Evolutionary conservation across 2,797 vertebrate species (phyloP).

Genomic region (Tolypeutes matacus): DNA sequence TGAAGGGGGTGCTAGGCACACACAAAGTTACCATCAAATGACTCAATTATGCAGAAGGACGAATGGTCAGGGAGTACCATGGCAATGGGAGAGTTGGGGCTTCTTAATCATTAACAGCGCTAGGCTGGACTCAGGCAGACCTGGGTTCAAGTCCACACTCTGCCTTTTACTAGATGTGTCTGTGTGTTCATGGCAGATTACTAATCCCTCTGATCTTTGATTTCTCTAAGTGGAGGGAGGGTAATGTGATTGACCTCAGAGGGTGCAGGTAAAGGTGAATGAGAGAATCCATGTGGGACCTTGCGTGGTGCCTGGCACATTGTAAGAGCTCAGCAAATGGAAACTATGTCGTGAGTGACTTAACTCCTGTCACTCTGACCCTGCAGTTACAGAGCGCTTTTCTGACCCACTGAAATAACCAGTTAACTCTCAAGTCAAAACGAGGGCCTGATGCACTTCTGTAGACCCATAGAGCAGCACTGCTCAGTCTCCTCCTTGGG

Average conservation of each 20-base stretch:
- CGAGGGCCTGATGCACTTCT: background rate
- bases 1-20: background rate
- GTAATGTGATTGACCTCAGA: background rate
- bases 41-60: background rate
- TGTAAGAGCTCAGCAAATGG: background rate
- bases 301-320: background rate
- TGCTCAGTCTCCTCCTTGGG: background rate
- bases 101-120: background rate
- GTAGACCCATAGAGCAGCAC: no score
- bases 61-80: background rate
- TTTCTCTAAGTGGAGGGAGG: background rate
- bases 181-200: background rate
- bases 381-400: fast-evolving
- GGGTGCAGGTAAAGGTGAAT: background rate
- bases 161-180: background rate
- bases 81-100: background rate
- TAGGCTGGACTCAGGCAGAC: background rate
- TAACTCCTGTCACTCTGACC: background rate
- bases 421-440: background rate
- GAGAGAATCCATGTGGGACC: background rate
- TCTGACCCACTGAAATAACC: background rate
- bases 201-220: background rate
- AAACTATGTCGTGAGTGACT: fast-evolving
- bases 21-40: background rate
- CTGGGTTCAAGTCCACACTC: background rate